phyloP scores from a whole-genome alignment of 2,113 vertebrate genomes.

The Callithrix jacchus region DNA sequence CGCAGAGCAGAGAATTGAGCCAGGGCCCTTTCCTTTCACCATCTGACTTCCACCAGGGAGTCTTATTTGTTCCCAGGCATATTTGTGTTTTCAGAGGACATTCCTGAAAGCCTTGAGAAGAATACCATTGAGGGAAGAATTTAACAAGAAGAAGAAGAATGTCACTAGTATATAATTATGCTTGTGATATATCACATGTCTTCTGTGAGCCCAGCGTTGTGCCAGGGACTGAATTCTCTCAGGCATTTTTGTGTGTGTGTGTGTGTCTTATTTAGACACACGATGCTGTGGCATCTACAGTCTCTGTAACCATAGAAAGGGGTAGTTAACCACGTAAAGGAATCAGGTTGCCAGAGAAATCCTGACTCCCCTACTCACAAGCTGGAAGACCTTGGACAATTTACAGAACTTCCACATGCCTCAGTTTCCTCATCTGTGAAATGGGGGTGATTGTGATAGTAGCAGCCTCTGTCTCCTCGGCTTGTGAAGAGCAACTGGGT shows the following conservation, averaged over 20 bases:
- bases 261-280: neutral
- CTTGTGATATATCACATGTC: fast-evolving
- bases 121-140: neutral
- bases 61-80: neutral
- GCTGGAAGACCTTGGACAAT: neutral
- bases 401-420: neutral
- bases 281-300: fast-evolving
- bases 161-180: neutral
- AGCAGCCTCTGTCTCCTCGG: neutral
- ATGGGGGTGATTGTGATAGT: neutral
- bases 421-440: neutral
- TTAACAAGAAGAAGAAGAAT: neutral
- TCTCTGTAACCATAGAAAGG: neutral
- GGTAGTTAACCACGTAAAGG: no score
- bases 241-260: no score
- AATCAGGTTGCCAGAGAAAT: neutral
- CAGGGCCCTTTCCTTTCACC: neutral
- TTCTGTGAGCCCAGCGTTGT: neutral
- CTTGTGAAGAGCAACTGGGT: neutral
- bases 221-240: neutral
- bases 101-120: neutral
- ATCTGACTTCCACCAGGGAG: neutral
- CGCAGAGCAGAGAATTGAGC: neutral
- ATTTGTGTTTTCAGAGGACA: neutral
- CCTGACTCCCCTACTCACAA: neutral